These are phyloP conservation scores for Seriola quinqueradiata DNA, from an alignment of 2,113 vertebrate species.

Conservation along the genomic window DNA sequence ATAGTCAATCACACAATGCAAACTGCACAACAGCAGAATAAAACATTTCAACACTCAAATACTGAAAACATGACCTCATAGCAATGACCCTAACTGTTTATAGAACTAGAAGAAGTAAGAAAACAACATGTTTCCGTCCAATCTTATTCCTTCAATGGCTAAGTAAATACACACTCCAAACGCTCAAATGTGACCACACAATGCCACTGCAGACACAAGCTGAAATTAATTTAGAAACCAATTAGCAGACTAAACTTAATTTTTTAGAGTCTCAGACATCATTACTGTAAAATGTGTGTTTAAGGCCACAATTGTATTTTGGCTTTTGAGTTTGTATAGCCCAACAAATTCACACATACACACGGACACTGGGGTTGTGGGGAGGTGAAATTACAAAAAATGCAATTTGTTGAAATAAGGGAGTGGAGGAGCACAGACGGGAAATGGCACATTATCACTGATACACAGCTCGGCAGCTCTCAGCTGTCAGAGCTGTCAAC, in stretches of 20 bases:
- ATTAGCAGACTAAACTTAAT: neutral
- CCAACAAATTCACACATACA: slow-evolving; percentile 28
- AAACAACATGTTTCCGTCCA: neutral
- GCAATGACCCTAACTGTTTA: too few species aligned
- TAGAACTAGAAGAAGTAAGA: neutral
- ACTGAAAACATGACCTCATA: too few species aligned
- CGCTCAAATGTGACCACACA: neutral
- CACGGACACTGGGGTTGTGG: slow-evolving; percentile 9
- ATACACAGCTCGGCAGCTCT: slow-evolving; percentile 78
- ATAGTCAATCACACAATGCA: neutral
- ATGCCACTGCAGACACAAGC: slow-evolving; percentile 16
- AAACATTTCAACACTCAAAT: neutral
- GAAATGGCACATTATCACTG: slow-evolving; percentile 80
- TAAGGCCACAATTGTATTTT: neutral
- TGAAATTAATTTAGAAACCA: slow-evolving; percentile 38
- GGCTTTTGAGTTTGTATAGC: slow-evolving; percentile 12
- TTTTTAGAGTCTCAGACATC: neutral
- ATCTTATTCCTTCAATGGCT: slow-evolving; percentile 2
- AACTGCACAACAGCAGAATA: neutral
- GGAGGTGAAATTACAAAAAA: slow-evolving; percentile 65
- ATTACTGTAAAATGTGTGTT: slow-evolving; percentile 14
- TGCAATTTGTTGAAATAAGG: slow-evolving; percentile 76
- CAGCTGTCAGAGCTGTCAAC: slow-evolving; percentile 86
- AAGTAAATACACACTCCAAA: slow-evolving; percentile 8
- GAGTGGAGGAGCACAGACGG: slow-evolving; percentile 79